These are phyloP conservation scores for Cecropterus lyciades DNA, from an alignment of 1,140 invertebrate species.

Conservation along the genomic window DNA sequence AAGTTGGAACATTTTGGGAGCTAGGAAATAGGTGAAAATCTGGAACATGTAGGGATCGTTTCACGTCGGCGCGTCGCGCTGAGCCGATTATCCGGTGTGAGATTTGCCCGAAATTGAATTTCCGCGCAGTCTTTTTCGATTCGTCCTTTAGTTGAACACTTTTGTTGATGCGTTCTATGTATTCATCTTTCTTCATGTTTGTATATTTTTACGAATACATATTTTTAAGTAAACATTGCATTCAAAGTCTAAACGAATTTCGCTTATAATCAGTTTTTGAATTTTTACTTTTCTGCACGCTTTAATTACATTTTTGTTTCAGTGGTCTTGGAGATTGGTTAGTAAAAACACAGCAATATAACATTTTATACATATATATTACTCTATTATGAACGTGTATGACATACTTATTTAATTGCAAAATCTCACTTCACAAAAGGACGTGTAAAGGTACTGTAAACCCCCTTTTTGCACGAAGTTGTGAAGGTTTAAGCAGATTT, in stretches of 20 bases:
- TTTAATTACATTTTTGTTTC: no score
- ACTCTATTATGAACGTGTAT: no score
- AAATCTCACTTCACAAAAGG: constrained; percentile 5
- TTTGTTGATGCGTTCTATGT: constrained; percentile 1
- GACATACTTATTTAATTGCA: no score
- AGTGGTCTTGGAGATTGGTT: no score
- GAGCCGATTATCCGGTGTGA: constrained; percentile 61
- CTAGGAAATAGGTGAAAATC: constrained; percentile 36
- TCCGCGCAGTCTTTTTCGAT: constrained; percentile 32
- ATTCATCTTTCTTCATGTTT: no score
- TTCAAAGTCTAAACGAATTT: no score
- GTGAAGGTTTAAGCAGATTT: constrained; percentile 26
- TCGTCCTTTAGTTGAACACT: constrained; percentile 5
- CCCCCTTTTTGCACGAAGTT: constrained; percentile 17
- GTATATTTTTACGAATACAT: no score
- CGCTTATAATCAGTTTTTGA: no score
- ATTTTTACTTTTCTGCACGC: no score
- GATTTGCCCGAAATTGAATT: constrained; percentile 59
- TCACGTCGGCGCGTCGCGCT: constrained; percentile 45
- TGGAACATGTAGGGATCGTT: constrained; percentile 47
- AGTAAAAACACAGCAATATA: no score
- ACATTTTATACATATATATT: no score
- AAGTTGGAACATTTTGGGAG: not conserved
- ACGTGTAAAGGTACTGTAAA: constrained; percentile 15
- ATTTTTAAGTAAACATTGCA: no score